Evolutionary conservation across 2,888 invertebrate species (phyloP), one percentile per base, ranked within the genome.

Genomic region (Halocaridina rubra): DNA sequence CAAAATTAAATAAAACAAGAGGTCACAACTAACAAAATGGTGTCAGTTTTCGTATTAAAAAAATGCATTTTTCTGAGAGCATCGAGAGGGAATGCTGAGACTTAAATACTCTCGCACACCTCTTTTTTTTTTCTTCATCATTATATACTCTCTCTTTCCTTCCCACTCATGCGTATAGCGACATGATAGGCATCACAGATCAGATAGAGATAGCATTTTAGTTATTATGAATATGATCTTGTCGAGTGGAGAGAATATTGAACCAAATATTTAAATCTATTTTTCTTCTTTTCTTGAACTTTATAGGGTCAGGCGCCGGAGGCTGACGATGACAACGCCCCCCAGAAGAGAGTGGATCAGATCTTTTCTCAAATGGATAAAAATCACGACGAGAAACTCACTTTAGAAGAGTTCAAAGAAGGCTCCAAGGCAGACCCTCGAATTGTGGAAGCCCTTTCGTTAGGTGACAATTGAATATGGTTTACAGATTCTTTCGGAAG

Each of bases 291-390:
- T 33, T 29, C 16, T 19, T n/a, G n/a, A n/a, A n/a, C n/a, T n/a
- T n/a, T n/a, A n/a, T 92, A 97, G 97, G 97, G 97, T 24, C 96
- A 97, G 91, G 95, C 95, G 89, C 96, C 96, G 75, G 86, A 71
- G 5, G 79, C 81, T 30, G 96, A 97, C 90, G 96, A 96, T 90
- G 96, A 97, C 90, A 97, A 96, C 91, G 96, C 96, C 88, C 96
- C 97, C 19, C 96, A 98, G 91, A 98, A 98, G 91, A 94, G 98
- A 90, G 98, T 98, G 88, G 98, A 98, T 92, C 97, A 98, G 92
- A 99, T 99, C 91, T 99, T 99, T 93, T 97, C 97, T 92, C 98
- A 98, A 91, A 97, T 98, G 98, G 99, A 99, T 92, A 98, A 96
- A 93, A 98, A 99, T 92, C 97, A 98, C 92, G 98, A 98, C 92